Conservation (phyloP, 2,113 vertebrate species). For the Sceloporus tristichus region DNA sequence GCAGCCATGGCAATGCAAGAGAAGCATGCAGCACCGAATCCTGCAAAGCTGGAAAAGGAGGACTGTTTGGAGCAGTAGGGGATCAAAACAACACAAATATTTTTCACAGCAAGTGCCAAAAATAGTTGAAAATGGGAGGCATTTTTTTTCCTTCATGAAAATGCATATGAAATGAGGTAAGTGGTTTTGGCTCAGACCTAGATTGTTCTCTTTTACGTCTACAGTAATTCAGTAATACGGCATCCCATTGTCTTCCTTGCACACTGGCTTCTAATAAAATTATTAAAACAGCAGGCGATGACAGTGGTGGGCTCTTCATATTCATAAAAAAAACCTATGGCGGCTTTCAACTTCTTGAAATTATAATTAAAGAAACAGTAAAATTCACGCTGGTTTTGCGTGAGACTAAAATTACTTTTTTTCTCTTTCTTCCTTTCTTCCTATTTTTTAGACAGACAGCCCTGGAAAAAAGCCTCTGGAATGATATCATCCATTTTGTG, state of each 20-base stretch:
- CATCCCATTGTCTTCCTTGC: rapidly evolving
- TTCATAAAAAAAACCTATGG: background rate
- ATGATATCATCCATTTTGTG: rapidly evolving
- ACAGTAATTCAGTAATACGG: background rate
- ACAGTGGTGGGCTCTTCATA: background rate
- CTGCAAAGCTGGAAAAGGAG: background rate
- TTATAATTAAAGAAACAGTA: slow-evolving; percentile 2
- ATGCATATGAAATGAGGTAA: background rate
- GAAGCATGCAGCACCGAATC: background rate
- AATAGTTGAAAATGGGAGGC: background rate
- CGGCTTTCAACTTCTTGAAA: background rate
- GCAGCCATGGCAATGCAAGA: background rate
- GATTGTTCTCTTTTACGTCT: background rate
- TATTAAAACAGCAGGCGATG: background rate
- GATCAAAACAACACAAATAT: background rate
- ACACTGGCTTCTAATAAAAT: background rate
- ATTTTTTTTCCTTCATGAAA: background rate
- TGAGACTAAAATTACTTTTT: background rate
- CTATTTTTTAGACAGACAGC: background rate
- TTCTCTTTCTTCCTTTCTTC: background rate
- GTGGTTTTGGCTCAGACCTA: background rate
- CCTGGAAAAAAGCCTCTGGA: rapidly evolving
- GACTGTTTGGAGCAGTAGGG: background rate
- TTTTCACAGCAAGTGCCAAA: background rate
- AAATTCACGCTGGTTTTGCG: background rate